A percentile compares a stretch with the other conserved stretches of the same genome.
phyloP scores from a whole-genome alignment of 1,140 invertebrate genomes.

The Penaeus indicus region DNA sequence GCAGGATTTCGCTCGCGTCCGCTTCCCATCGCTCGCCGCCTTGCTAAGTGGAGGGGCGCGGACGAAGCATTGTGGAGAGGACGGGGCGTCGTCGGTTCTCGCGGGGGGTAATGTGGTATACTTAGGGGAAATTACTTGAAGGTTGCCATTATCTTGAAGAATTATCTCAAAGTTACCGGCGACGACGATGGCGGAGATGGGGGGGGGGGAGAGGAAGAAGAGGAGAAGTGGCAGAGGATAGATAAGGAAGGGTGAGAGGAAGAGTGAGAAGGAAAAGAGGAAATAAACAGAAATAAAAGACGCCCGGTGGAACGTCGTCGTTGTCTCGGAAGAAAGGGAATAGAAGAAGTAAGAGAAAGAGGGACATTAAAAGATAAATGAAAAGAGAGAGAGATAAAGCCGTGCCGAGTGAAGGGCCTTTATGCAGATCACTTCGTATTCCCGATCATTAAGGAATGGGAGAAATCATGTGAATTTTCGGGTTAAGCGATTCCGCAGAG shows the following conservation, averaged over 20 bases:
- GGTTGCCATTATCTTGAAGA: conserved; percentile 41
- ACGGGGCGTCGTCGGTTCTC: conserved; percentile 1
- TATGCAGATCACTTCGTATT: neutral
- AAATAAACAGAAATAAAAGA: too few species aligned
- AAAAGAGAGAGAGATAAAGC: neutral
- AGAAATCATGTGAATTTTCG: too few species aligned
- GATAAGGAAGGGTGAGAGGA: neutral
- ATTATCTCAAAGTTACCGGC: conserved; percentile 18
- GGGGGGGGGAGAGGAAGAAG: neutral
- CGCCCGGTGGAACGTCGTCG: too few species aligned
- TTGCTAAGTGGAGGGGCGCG: neutral
- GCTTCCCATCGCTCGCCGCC: conserved; percentile 4
- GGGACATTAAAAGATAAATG: neutral
- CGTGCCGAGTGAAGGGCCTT: neutral
- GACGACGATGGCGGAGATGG: neutral
- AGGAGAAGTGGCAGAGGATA: neutral
- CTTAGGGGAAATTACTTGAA: conserved; percentile 61
- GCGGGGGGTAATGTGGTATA: conserved; percentile 58
- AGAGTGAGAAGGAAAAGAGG: neutral
- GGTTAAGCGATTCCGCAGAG: too few species aligned
- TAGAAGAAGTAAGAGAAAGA: neutral
- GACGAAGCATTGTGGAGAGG: conserved; percentile 42
- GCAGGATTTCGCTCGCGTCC: conserved; percentile 7
- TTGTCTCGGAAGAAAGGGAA: too few species aligned
- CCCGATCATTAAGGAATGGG: too few species aligned